phyloP scores from a whole-genome alignment of 2,797 vertebrate genomes.

The Rhadinocentrus ornatus region DNA sequence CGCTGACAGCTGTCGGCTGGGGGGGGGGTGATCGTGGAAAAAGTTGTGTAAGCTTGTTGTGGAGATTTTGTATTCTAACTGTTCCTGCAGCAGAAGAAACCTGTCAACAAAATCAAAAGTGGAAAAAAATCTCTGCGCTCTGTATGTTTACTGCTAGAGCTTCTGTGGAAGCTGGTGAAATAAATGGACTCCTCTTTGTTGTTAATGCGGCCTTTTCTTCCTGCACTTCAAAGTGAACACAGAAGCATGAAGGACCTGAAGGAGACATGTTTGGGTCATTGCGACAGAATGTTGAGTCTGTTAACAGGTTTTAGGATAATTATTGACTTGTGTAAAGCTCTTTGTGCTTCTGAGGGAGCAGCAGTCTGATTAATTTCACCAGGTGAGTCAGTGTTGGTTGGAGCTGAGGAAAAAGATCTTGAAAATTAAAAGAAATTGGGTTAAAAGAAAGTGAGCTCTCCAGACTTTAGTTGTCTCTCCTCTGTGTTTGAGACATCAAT shows the following conservation, averaged over 20 bases:
- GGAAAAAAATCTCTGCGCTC: neutral
- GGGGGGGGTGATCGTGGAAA: conserved; percentile 49
- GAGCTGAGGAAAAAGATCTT: too few relatives aligned
- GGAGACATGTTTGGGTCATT: conserved; percentile 4
- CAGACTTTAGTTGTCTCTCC: too few relatives aligned
- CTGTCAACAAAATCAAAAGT: neutral
- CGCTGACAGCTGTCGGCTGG: conserved; percentile 41
- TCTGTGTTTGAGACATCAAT: too few relatives aligned
- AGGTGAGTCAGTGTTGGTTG: too few relatives aligned
- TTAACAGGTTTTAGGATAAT: too few relatives aligned
- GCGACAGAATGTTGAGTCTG: neutral
- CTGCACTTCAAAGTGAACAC: neutral
- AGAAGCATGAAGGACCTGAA: neutral
- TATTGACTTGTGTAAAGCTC: too few relatives aligned
- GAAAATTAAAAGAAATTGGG: too few relatives aligned
- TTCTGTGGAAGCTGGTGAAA: conserved; percentile 13
- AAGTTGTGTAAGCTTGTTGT: neutral
- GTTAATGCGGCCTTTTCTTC: neutral
- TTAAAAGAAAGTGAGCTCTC: too few relatives aligned
- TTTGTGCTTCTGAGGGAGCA: too few relatives aligned
- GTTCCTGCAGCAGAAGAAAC: neutral
- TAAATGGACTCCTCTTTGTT: neutral
- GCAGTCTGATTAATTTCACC: too few relatives aligned
- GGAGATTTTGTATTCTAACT: conserved; percentile 5
- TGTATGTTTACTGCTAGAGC: neutral